A percentile compares a stretch with the other conserved stretches of the same genome.
phyloP scores from a whole-genome alignment of 2,888 invertebrate species.

The Panzeria rudis region DNA sequence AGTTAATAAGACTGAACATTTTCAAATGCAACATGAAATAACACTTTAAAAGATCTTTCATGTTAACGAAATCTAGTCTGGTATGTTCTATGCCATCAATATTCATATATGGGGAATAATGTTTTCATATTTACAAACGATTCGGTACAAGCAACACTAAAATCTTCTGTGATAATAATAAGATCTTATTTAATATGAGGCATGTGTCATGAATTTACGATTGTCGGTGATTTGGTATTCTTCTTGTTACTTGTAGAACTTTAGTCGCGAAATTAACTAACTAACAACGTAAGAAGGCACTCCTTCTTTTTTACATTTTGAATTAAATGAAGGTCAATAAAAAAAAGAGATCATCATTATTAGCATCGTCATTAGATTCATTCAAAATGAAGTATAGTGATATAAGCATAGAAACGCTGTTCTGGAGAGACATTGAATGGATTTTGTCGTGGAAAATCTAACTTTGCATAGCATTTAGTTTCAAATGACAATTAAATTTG shows the following conservation, averaged over 20 bases:
- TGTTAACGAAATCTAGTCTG: slow-evolving; percentile 8
- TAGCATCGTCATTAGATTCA: not conserved
- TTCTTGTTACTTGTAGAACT: slow-evolving; percentile 2
- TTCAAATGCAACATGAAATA: slow-evolving; percentile 1
- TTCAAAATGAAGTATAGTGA: not conserved
- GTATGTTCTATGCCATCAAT: not conserved
- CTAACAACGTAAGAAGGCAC: slow-evolving; percentile 51
- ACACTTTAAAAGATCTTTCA: slow-evolving; percentile 24
- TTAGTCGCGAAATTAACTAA: slow-evolving; percentile 1
- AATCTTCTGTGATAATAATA: slow-evolving; percentile 41
- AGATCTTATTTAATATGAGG: slow-evolving; percentile 57
- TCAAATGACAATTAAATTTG: too few species aligned
- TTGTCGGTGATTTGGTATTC: slow-evolving; percentile 46
- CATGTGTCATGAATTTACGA: slow-evolving; percentile 64
- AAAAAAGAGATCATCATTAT: slow-evolving; percentile 45
- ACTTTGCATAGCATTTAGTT: too few species aligned
- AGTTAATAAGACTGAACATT: not conserved
- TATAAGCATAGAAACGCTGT: too few species aligned
- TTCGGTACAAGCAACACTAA: slow-evolving; percentile 14
- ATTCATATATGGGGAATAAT: slow-evolving; percentile 11
- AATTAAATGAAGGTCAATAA: slow-evolving; percentile 5
- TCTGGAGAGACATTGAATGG: too few species aligned
- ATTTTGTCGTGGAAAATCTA: too few species aligned
- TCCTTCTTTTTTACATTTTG: slow-evolving; percentile 25
- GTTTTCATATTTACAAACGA: slow-evolving; percentile 12